Evolutionary conservation across 2,113 vertebrate genomes (phyloP).

Genomic region (Trogon melanurus): DNA sequence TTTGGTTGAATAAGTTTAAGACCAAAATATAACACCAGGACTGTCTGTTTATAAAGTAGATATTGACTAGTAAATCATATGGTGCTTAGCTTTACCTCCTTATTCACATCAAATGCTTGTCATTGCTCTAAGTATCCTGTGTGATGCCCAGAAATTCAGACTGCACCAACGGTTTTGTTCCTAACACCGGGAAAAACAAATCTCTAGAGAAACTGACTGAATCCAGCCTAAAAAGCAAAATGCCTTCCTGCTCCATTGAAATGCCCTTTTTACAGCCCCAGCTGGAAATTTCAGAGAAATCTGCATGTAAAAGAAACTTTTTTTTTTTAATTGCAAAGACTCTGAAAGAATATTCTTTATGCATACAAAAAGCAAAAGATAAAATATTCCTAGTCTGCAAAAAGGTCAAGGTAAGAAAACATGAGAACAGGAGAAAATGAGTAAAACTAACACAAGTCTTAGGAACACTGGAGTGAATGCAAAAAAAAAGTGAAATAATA

Average conservation of each 20-base stretch:
- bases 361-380: background rate
- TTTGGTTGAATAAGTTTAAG: background rate
- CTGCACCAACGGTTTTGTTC: background rate
- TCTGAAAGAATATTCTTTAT: background rate
- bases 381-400: background rate
- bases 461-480: background rate
- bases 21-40: background rate
- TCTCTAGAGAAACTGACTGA: background rate
- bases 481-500: background rate
- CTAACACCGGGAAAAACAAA: background rate
- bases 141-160: background rate
- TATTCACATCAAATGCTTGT: background rate
- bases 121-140: background rate
- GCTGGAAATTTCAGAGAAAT: background rate
- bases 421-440: background rate
- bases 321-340: background rate
- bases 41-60: background rate
- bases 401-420: background rate
- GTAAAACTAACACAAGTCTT: background rate
- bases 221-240: background rate
- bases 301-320: background rate
- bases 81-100: background rate
- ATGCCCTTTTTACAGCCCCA: background rate
- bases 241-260: background rate
- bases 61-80: background rate